These are phyloP conservation scores for Oscheius onirici DNA, from an alignment of 2,888 invertebrate species.

Conservation along the genomic window DNA sequence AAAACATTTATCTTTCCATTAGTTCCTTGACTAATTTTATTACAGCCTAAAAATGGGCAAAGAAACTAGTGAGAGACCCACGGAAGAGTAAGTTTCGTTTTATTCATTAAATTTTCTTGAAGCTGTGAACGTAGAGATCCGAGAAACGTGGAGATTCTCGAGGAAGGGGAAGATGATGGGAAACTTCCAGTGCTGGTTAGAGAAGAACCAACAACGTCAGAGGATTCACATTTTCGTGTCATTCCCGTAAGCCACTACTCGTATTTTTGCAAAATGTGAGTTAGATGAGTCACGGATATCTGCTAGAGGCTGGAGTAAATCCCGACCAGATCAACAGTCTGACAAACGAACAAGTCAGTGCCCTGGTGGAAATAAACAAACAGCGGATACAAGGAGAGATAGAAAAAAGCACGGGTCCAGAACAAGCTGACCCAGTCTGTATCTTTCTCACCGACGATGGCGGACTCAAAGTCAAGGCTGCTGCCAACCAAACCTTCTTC, in stretches of 20 bases:
- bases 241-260: not conserved
- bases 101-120: too few species aligned
- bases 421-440: slow-evolving; percentile 29
- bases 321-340: slow-evolving; percentile 42
- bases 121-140: too few species aligned
- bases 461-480: slow-evolving; percentile 47
- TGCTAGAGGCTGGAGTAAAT: slow-evolving; percentile 54
- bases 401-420: too few species aligned
- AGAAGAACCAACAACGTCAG: slow-evolving; percentile 7
- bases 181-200: slow-evolving; percentile 11
- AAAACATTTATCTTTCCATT: too few species aligned
- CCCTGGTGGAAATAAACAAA: slow-evolving; percentile 39
- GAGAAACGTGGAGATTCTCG: too few species aligned
- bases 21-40: too few species aligned
- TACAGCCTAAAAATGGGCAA: too few species aligned
- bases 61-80: too few species aligned
- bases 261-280: not conserved
- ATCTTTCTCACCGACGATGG: slow-evolving; percentile 52
- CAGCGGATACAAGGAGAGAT: slow-evolving; percentile 28
- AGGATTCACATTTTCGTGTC: not conserved
- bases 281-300: slow-evolving; percentile 50
- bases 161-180: not conserved
- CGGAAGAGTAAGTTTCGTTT: too few species aligned
- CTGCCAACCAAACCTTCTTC: slow-evolving; percentile 43
- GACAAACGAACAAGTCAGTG: slow-evolving; percentile 50